Conservation (phyloP, 1,140 invertebrate genomes). For the Brachionus rotundiformis region DNA sequence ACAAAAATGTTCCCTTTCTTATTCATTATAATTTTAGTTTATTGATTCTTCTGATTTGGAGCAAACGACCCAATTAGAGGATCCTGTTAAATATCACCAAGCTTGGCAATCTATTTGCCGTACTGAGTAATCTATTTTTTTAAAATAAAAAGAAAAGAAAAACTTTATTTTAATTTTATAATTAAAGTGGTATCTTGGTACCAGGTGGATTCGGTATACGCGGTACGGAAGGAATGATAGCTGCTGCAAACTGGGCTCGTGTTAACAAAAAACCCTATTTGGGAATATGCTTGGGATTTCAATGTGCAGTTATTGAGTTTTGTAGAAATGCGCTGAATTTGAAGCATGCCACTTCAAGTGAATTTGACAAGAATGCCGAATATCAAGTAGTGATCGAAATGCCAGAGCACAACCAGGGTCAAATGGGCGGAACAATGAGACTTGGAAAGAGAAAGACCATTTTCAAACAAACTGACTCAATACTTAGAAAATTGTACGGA, state of each 20-base stretch:
- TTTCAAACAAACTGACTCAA: constrained; percentile 65
- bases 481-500: constrained; percentile 73
- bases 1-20: neutral
- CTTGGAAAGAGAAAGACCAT: constrained; percentile 85
- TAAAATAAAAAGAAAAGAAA: neutral
- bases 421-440: constrained; percentile 96
- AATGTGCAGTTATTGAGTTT: constrained; percentile 95
- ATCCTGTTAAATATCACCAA: constrained; percentile 84
- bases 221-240: constrained; percentile 93
- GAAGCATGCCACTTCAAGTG: constrained; percentile 80
- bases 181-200: constrained; percentile 82
- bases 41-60: constrained; percentile 89
- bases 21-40: constrained; percentile 67
- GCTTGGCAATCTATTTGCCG: constrained; percentile 88
- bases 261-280: constrained; percentile 84
- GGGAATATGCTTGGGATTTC: constrained; percentile 93
- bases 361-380: constrained; percentile 75
- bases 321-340: constrained; percentile 77
- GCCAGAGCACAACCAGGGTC: constrained; percentile 91
- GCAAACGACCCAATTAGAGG: constrained; percentile 70
- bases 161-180: constrained; percentile 11
- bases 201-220: constrained; percentile 94
- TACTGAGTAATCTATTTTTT: constrained; percentile 72
- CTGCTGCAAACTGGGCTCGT: constrained; percentile 87
- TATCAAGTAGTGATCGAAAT: constrained; percentile 91